phyloP scores from a whole-genome alignment of 2,888 invertebrate genomes.

The Drosophila merina region DNA sequence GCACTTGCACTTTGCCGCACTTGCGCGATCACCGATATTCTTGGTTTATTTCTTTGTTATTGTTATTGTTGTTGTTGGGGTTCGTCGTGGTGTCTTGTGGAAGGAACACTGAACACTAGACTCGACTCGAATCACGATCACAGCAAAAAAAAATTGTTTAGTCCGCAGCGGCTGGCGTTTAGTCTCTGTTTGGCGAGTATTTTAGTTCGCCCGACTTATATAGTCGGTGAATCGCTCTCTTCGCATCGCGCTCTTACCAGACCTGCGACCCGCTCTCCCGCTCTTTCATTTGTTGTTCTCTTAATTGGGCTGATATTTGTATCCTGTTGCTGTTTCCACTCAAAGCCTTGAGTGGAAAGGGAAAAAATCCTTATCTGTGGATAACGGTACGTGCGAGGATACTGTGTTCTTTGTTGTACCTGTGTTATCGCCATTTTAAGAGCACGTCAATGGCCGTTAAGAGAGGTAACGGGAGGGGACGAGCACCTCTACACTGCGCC shows the following conservation, averaged over 20 bases:
- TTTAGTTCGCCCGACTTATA: conserved; percentile 1
- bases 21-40: conserved; percentile 16
- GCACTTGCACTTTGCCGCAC: conserved; percentile 39
- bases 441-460: conserved; percentile 29
- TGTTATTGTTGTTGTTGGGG: neutral
- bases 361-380: neutral
- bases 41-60: conserved; percentile 4
- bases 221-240: conserved; percentile 4
- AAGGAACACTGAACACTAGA: conserved; percentile 9
- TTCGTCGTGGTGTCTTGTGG: too few relatives aligned
- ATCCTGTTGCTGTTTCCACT: too few relatives aligned
- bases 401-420: conserved; percentile 6
- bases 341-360: too few relatives aligned
- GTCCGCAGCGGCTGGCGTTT: neutral
- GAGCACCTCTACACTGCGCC: conserved; percentile 13
- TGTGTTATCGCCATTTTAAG: conserved; percentile 30
- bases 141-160: conserved; percentile 10
- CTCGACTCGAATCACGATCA: conserved; percentile 6
- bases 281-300: conserved; percentile 52
- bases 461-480: conserved; percentile 11
- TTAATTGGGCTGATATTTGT: too few relatives aligned
- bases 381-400: neutral
- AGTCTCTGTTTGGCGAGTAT: neutral
- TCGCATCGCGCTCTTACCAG: conserved; percentile 5
- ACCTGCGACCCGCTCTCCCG: neutral